phyloP scores from a whole-genome alignment of 2,797 vertebrate genomes.

The Myotis myotis region DNA sequence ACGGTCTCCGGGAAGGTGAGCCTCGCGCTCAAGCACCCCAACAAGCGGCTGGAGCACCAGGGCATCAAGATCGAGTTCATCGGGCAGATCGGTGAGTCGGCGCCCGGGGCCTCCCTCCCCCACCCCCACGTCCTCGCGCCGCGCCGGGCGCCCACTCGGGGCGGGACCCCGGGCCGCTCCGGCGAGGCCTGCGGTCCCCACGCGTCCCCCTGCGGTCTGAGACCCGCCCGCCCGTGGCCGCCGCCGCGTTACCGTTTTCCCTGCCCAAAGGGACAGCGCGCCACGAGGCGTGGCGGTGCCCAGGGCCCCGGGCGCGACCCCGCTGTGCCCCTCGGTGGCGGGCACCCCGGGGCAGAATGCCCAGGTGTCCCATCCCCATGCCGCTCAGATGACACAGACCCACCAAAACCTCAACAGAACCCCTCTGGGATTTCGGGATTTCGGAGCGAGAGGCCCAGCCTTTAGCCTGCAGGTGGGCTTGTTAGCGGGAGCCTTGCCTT shows the following conservation, averaged over 20 bases:
- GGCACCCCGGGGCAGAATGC: background rate
- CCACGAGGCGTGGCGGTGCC: background rate
- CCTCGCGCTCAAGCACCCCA: no score
- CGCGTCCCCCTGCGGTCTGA: background rate
- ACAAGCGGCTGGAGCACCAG: no score
- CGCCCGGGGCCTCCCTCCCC: background rate
- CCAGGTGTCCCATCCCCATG: background rate
- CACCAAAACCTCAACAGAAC: no score
- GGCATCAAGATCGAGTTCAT: constrained; percentile 75
- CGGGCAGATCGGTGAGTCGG: constrained; percentile 90
- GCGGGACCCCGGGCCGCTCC: background rate
- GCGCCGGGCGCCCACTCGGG: background rate
- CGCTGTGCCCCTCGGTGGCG: background rate
- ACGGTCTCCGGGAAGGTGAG: constrained; percentile 91
- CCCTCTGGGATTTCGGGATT: background rate
- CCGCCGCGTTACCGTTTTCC: background rate
- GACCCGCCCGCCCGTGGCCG: constrained; percentile 3
- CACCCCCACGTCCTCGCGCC: background rate
- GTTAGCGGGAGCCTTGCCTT: background rate
- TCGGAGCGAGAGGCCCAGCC: background rate
- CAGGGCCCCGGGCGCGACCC: background rate
- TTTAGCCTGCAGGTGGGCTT: constrained; percentile 39
- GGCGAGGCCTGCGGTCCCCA: background rate
- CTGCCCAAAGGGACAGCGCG: constrained; percentile 37
- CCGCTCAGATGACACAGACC: background rate